Conservation (phyloP, 2,888 invertebrate species). For the Callyntrura guangdongensis region DNA sequence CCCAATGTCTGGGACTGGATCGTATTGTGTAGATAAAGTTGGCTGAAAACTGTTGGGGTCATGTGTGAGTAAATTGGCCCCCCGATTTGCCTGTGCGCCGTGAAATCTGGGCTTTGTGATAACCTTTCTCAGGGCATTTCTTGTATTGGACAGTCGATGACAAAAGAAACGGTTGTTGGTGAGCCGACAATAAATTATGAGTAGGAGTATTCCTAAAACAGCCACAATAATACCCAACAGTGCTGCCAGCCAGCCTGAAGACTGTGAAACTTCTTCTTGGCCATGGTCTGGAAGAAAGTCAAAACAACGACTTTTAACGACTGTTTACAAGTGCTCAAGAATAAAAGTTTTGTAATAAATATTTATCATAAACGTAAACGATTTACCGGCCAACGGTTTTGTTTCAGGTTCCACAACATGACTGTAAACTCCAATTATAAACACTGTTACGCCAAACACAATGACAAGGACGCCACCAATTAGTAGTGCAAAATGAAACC, state of each 20-base stretch:
- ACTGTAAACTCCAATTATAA: slow-evolving; percentile 77
- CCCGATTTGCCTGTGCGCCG: slow-evolving; percentile 70
- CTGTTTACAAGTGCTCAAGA: background rate
- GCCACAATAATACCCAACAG: slow-evolving; percentile 74
- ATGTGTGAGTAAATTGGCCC: slow-evolving; percentile 71
- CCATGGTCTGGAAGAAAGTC: background rate
- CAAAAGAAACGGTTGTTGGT: slow-evolving; percentile 77
- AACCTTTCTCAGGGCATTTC: slow-evolving; percentile 80
- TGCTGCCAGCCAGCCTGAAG: slow-evolving; percentile 75
- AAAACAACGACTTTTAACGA: too few relatives aligned
- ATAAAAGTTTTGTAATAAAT: background rate
- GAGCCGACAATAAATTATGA: slow-evolving; percentile 77
- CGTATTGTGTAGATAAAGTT: slow-evolving; percentile 77
- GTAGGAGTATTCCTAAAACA: slow-evolving; percentile 74
- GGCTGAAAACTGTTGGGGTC: slow-evolving; percentile 74
- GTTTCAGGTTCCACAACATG: slow-evolving; percentile 63
- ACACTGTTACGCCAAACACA: slow-evolving; percentile 72
- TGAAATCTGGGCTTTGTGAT: slow-evolving; percentile 81
- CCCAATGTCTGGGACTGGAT: slow-evolving; percentile 77
- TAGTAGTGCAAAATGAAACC: slow-evolving; percentile 75
- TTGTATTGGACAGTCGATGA: slow-evolving; percentile 77
- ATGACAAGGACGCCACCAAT: slow-evolving; percentile 72
- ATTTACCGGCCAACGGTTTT: background rate
- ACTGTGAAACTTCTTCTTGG: slow-evolving; percentile 50
- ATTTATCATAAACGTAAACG: background rate